Evolutionary conservation across 2,888 invertebrate genomes (phyloP).

Genomic region (Melanotus villosus): DNA sequence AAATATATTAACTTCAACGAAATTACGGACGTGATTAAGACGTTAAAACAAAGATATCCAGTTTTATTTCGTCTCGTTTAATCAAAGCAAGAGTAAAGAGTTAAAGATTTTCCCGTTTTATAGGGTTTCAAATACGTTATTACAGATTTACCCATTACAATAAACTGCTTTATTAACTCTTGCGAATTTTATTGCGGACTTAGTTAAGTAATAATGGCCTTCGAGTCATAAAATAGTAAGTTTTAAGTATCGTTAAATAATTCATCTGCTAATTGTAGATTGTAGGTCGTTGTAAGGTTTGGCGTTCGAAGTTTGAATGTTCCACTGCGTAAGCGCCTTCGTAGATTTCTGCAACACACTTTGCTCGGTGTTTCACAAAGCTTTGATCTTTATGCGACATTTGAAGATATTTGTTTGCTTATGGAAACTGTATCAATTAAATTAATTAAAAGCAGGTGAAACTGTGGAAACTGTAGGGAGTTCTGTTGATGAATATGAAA

Average conservation of each 20-base stretch:
- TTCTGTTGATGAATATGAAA: too few species aligned
- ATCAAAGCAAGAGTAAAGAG: conserved; percentile 33
- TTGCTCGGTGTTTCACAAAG: too few species aligned
- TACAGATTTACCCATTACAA: conserved; percentile 25
- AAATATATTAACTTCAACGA: conserved; percentile 32
- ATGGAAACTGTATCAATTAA: too few species aligned
- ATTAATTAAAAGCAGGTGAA: too few species aligned
- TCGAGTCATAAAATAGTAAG: not conserved
- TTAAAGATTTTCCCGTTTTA: conserved; percentile 30
- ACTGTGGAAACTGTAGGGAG: too few species aligned
- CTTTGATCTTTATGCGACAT: too few species aligned
- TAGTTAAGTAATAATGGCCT: conserved; percentile 24
- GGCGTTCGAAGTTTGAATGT: not conserved
- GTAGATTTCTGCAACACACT: not conserved
- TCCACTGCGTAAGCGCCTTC: not conserved
- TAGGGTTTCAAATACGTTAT: conserved; percentile 29
- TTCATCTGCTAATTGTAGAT: conserved; percentile 12
- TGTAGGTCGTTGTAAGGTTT: too few species aligned
- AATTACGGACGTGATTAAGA: conserved; percentile 33
- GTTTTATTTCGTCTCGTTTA: conserved; percentile 33
- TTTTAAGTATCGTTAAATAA: conserved; percentile 24
- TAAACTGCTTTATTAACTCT: conserved; percentile 34
- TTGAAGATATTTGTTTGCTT: too few species aligned
- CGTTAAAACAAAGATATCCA: conserved; percentile 34
- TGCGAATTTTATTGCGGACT: conserved; percentile 26